Conservation (phyloP, 2,113 vertebrate genomes). For the Paradisaea rubra region DNA sequence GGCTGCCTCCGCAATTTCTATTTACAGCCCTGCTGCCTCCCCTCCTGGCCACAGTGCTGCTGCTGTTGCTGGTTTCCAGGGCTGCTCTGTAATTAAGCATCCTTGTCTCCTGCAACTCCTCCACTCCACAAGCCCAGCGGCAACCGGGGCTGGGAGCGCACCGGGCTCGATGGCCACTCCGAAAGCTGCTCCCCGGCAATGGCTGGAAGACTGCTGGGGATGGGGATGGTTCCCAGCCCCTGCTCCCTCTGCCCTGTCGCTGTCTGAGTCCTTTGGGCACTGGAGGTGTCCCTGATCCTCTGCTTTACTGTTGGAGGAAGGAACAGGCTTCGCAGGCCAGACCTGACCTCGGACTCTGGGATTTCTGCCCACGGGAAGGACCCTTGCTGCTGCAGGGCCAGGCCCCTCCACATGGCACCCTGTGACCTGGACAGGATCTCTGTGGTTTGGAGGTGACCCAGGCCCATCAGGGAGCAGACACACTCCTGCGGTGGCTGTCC, state of each 20-base stretch:
- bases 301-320: not conserved
- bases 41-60: constrained; percentile 55
- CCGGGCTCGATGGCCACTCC: rapidly evolving
- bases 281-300: not conserved
- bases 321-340: not conserved
- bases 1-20: constrained; percentile 62
- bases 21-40: constrained; percentile 64
- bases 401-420: not conserved
- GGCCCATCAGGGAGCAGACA: not conserved
- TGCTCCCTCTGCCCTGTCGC: not conserved
- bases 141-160: not conserved
- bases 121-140: not conserved
- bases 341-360: not conserved
- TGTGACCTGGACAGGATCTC: not conserved
- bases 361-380: not conserved
- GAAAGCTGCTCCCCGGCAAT: rapidly evolving
- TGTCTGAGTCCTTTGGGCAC: rapidly evolving
- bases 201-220: not conserved
- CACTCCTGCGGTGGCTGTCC: rapidly evolving
- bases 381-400: not conserved
- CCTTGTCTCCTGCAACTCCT: constrained; percentile 26
- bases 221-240: not conserved
- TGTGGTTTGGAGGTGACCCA: not conserved
- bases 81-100: constrained; percentile 58
- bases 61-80: constrained; percentile 52